Evolutionary conservation across 2,113 vertebrate genomes (phyloP).

Genomic region (Colius striatus): DNA sequence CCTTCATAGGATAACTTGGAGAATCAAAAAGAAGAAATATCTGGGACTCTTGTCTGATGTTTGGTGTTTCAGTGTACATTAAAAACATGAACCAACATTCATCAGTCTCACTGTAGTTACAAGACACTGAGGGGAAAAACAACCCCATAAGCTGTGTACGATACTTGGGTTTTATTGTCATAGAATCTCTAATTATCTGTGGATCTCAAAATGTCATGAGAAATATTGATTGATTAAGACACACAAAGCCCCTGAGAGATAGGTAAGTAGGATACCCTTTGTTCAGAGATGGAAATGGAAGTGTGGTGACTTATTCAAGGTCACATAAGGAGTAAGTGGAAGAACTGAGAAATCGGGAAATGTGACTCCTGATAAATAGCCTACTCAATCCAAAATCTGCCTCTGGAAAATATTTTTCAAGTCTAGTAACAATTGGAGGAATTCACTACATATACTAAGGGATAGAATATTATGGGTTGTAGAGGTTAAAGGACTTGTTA

Average conservation of each 20-base stretch:
- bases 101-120: not conserved
- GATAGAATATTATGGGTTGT: not conserved
- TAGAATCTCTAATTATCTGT: constrained; percentile 16
- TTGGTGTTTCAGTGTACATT: not conserved
- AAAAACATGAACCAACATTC: not conserved
- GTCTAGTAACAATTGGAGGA: not conserved
- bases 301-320: not conserved
- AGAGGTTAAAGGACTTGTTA: not conserved
- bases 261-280: not conserved
- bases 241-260: not conserved
- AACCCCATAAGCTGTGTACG: not conserved
- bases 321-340: not conserved
- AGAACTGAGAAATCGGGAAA: not conserved
- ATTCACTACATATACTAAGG: not conserved
- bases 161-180: not conserved
- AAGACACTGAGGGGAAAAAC: not conserved
- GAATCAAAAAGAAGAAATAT: not conserved
- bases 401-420: not conserved
- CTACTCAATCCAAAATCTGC: not conserved
- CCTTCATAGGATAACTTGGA: not conserved
- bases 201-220: constrained; percentile 8
- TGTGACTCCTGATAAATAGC: not conserved
- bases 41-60: not conserved
- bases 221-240: constrained; percentile 45
- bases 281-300: not conserved